Percentiles rank a stretch among this genome's conserved stretches.
These are phyloP conservation scores for Xylota segnis DNA, from an alignment of 2,888 invertebrate species.

Conservation along the genomic window DNA sequence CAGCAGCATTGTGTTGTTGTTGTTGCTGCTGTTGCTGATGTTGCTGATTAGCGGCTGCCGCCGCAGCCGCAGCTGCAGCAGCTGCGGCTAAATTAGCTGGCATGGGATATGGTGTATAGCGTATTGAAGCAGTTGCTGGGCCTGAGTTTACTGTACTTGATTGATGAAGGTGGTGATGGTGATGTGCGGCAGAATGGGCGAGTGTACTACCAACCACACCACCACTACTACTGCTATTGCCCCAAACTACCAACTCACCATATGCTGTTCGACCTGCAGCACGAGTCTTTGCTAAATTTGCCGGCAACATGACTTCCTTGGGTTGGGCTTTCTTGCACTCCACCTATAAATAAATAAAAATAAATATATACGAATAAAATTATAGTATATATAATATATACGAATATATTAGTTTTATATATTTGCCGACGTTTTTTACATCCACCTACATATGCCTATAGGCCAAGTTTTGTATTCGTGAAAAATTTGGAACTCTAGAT, in stretches of 20 bases:
- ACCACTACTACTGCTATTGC: conserved; percentile 86
- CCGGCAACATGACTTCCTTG: conserved; percentile 99
- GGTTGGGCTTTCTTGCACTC: conserved; percentile 99
- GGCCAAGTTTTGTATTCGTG: no score
- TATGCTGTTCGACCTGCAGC: conserved; percentile 98
- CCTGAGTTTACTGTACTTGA: conserved; percentile 76
- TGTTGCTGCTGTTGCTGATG: conserved; percentile 85
- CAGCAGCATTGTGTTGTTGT: conserved; percentile 80
- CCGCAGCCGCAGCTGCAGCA: conserved; percentile 81
- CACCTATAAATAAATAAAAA: conserved; percentile 89
- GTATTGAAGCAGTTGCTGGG: conserved; percentile 84
- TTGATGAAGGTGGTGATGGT: conserved; percentile 74
- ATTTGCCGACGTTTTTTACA: no score
- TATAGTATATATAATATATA: background rate
- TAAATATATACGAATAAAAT: background rate
- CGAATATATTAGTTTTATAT: background rate
- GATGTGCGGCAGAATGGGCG: conserved; percentile 78
- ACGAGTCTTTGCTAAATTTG: conserved; percentile 97
- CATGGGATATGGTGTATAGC: conserved; percentile 88
- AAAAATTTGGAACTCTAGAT: no score
- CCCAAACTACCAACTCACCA: conserved; percentile 98
- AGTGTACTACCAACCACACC: conserved; percentile 82
- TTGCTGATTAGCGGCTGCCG: conserved; percentile 80
- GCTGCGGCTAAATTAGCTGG: conserved; percentile 85
- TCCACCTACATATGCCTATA: no score